Evolutionary conservation across 2,797 vertebrate species (phyloP).

Genomic region (Tapera naevia): DNA sequence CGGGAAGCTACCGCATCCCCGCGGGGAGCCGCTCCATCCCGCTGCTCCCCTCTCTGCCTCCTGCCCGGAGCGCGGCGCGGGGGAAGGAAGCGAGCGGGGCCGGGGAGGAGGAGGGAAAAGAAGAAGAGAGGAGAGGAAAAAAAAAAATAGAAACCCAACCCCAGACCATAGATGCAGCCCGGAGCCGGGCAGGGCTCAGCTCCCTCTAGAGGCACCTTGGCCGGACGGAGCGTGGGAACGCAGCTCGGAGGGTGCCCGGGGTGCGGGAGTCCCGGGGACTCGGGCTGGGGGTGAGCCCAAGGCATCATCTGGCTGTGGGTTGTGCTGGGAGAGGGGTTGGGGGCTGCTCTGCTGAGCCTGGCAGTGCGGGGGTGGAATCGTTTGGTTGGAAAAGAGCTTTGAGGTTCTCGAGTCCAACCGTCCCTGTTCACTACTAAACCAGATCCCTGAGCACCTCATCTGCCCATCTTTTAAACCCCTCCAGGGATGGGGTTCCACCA

Average conservation of each 20-base stretch:
- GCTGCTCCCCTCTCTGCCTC: neutral
- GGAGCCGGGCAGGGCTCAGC: neutral
- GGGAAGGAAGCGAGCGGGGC: neutral
- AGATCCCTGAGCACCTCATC: too few relatives aligned
- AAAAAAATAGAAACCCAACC: conserved; percentile 5
- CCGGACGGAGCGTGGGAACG: neutral
- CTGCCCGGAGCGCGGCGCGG: neutral
- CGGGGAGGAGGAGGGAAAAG: conserved; percentile 2
- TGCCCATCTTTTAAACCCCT: too few relatives aligned
- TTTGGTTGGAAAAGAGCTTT: too few relatives aligned
- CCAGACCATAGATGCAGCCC: neutral
- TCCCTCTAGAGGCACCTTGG: conserved; percentile 52
- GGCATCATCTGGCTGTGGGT: neutral
- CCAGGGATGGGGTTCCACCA: too few relatives aligned
- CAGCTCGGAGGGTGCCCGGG: neutral
- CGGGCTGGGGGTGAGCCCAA: too few relatives aligned
- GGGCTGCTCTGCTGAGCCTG: neutral
- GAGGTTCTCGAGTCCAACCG: too few relatives aligned
- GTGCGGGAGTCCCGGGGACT: too few relatives aligned
- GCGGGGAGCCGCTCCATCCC: neutral
- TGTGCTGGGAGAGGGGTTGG: neutral
- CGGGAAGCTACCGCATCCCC: neutral
- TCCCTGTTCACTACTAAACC: too few relatives aligned
- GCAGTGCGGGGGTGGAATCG: neutral
- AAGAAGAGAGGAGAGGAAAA: neutral